Base-by-base conservation (phyloP, 2,797 vertebrate genomes). In the Sparus aurata region DNA sequence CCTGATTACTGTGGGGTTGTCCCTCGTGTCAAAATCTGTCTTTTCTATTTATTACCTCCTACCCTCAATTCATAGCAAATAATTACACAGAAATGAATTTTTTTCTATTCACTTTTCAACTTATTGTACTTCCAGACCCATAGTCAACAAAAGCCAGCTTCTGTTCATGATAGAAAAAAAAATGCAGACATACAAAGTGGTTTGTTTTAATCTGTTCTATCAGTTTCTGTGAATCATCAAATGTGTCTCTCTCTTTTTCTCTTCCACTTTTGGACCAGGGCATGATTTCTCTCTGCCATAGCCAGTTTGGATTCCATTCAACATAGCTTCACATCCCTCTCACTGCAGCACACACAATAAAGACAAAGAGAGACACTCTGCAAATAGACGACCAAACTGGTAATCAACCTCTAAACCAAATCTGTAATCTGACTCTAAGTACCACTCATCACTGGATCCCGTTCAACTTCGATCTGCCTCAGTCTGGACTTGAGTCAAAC, bases 361-460 rank as follows among this genome's bases (percentile, higher is more conserved):
- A 15, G 68, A 62, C 47, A 70, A 61, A 59, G n/a, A 73, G 23
- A 84, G 62, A 65, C 68, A 59, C 74, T 80, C 70, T 23, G 53
- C 68, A 58, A 20, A 82, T 81, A 71, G 49, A 74, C 73, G 53
- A 73, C 45, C 64, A 68, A 85, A 89, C 75, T 57, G 62, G 60
- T 87, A 83, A 86, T 84, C 78, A 86, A 77, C 73, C 78, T 72
- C 69, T 71, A 79, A 79, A 89, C 55, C 79, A 81, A 86, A 87
- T 76, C 75, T 89, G 84, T 91, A 89, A 90, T 92, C 86, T 86
- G 70, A 76, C 70, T 75, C 77, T 79, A 74, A 89, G 82, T 16
- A 64, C 72, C 81, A 50, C 61, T 87, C 81, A 62, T 68, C 47
- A 49, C 71, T 83, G 83, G 75, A 86, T 75, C 70, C 66, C 1